These are phyloP conservation scores for Aphis gossypii DNA, from an alignment of 1,140 invertebrate genomes.

Conservation along the genomic window DNA sequence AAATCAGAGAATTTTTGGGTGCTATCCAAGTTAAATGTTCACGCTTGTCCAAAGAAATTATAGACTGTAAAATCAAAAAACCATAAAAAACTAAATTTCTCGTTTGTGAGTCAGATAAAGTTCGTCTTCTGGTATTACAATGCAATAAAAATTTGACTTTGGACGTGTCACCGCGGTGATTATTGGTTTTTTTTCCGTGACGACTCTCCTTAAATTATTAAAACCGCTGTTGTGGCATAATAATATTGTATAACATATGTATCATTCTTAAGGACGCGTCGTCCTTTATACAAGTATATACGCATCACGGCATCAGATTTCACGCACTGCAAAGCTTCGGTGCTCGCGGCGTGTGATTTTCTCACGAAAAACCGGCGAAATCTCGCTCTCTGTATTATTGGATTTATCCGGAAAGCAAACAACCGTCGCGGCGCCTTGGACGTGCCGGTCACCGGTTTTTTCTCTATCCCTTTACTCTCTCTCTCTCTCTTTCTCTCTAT, in stretches of 20 bases:
- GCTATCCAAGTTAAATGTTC: not conserved
- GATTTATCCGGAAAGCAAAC: slow-evolving; percentile 53
- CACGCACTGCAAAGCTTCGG: not conserved
- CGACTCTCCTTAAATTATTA: not conserved
- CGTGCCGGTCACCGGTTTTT: slow-evolving; percentile 38
- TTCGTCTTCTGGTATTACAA: not conserved
- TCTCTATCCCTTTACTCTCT: not conserved
- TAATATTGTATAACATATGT: not conserved
- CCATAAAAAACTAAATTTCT: not conserved
- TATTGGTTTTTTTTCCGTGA: not conserved
- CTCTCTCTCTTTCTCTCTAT: not conserved
- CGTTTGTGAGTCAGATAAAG: not conserved
- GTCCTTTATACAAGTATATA: not conserved
- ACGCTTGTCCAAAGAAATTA: not conserved
- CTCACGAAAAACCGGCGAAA: slow-evolving; percentile 39
- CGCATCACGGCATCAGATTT: not conserved
- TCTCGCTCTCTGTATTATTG: not conserved
- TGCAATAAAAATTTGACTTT: not conserved
- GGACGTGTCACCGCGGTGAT: not conserved
- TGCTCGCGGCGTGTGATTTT: slow-evolving; percentile 21
- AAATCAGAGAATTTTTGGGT: not conserved
- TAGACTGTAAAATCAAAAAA: not conserved
- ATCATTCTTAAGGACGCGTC: not conserved
- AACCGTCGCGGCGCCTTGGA: not conserved
- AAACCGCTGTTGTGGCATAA: not conserved